Percentiles rank a stretch among this genome's conserved stretches.
Conservation (phyloP, 2,113 vertebrate species). For the Solenodon paradoxus region DNA sequence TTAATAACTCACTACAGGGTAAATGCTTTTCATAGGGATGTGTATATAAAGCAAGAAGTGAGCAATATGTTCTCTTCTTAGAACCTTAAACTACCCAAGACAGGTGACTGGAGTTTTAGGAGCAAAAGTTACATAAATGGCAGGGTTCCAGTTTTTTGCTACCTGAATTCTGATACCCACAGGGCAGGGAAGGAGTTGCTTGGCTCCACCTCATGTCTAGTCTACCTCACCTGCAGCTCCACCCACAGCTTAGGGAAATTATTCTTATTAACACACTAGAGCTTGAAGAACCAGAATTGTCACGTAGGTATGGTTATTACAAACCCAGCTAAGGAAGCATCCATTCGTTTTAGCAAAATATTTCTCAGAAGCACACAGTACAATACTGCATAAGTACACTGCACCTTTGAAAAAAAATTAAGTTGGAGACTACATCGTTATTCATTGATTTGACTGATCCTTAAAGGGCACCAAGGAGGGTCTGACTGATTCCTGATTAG, state of each 20-base stretch:
- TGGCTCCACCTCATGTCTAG: background rate
- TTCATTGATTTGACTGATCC: background rate
- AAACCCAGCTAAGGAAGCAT: background rate
- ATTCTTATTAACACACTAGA: conserved; percentile 42
- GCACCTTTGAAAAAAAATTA: background rate
- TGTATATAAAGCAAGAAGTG: background rate
- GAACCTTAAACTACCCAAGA: background rate
- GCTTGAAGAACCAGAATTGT: conserved; percentile 62
- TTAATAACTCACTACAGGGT: background rate
- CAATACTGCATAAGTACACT: background rate
- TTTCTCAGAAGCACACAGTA: background rate
- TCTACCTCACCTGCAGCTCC: background rate
- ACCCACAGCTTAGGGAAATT: conserved; percentile 51
- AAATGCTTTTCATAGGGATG: background rate
- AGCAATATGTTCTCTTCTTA: background rate
- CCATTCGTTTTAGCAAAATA: background rate
- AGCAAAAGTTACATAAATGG: background rate
- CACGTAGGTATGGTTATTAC: conserved; percentile 34
- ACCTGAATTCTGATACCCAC: background rate
- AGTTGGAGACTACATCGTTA: background rate
- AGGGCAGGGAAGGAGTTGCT: background rate
- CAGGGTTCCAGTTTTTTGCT: background rate
- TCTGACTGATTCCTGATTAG: background rate
- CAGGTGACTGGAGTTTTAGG: background rate
- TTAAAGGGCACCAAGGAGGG: background rate